These are phyloP conservation scores for Hesperia comma DNA, from an alignment of 2,888 invertebrate species.

Conservation along the genomic window DNA sequence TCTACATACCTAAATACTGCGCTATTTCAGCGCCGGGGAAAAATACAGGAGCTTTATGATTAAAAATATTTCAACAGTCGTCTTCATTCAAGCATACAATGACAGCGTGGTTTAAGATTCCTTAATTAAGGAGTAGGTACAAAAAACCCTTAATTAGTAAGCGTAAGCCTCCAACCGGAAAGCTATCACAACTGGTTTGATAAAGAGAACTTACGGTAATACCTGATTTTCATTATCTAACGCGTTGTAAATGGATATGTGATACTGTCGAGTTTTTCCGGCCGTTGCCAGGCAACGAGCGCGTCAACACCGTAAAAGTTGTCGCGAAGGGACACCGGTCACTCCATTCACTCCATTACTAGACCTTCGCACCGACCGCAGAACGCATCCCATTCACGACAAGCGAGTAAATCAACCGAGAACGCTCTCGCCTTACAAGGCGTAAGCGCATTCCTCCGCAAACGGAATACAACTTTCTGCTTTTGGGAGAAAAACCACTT, in stretches of 20 bases:
- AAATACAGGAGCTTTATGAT: too few relatives aligned
- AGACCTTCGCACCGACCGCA: constrained; percentile 76
- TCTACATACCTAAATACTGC: too few relatives aligned
- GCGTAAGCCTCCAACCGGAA: not conserved
- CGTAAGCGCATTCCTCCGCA: constrained; percentile 65
- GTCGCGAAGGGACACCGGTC: constrained; percentile 52
- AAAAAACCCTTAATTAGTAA: constrained; percentile 39
- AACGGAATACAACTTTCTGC: constrained; percentile 80
- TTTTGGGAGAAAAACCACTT: constrained; percentile 75
- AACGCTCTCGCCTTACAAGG: constrained; percentile 63
- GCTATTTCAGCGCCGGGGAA: too few relatives aligned
- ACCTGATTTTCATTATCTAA: constrained; percentile 43
- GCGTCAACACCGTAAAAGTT: constrained; percentile 46
- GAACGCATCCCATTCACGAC: constrained; percentile 80
- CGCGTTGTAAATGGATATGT: constrained; percentile 54
- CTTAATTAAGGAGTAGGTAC: constrained; percentile 19
- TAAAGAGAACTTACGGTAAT: constrained; percentile 42
- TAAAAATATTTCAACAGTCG: too few relatives aligned
- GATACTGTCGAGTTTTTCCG: constrained; percentile 56
- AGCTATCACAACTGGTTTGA: constrained; percentile 40
- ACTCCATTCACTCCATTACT: constrained; percentile 72
- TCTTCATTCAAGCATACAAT: not conserved
- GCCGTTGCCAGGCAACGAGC: constrained; percentile 45
- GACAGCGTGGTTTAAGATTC: not conserved
- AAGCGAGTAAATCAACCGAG: constrained; percentile 79